Conservation (phyloP, 2,113 vertebrate species). For the Syngnathus scovelli region DNA sequence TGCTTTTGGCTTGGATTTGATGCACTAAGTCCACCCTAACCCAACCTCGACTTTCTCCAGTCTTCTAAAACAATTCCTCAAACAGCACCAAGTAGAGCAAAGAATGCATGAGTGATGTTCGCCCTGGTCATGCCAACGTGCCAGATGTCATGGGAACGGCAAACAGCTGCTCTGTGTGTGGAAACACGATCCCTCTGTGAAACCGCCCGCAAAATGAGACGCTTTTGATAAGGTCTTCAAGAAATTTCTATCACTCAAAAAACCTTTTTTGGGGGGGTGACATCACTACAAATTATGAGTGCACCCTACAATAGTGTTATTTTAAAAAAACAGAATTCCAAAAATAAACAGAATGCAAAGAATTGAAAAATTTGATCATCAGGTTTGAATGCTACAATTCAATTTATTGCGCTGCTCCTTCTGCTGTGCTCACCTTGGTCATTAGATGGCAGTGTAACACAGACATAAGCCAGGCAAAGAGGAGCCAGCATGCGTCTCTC, state of each 20-base stretch:
- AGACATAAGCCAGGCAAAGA: neutral
- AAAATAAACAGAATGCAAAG: too few relatives aligned
- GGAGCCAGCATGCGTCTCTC: too few relatives aligned
- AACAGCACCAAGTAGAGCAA: neutral
- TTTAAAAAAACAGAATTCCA: too few relatives aligned
- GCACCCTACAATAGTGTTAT: too few relatives aligned
- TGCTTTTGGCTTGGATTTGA: neutral
- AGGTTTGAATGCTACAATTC: neutral
- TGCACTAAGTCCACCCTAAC: neutral
- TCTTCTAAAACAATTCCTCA: neutral
- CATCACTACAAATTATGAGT: neutral
- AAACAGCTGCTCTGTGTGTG: constrained; percentile 72
- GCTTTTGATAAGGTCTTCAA: constrained; percentile 71
- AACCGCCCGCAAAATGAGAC: constrained; percentile 65
- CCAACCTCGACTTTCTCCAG: neutral
- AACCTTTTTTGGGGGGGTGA: constrained; percentile 3
- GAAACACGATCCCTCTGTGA: constrained; percentile 77
- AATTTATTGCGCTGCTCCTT: neutral
- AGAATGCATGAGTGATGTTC: neutral
- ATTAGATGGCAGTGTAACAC: neutral
- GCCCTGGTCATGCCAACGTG: constrained; percentile 62
- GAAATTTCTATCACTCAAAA: constrained; percentile 63
- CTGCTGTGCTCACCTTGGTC: neutral
- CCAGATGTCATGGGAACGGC: constrained; percentile 73
- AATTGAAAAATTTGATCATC: neutral